Base-by-base conservation (phyloP, 2,888 invertebrate genomes). In the Galerucella calmariensis region DNA sequence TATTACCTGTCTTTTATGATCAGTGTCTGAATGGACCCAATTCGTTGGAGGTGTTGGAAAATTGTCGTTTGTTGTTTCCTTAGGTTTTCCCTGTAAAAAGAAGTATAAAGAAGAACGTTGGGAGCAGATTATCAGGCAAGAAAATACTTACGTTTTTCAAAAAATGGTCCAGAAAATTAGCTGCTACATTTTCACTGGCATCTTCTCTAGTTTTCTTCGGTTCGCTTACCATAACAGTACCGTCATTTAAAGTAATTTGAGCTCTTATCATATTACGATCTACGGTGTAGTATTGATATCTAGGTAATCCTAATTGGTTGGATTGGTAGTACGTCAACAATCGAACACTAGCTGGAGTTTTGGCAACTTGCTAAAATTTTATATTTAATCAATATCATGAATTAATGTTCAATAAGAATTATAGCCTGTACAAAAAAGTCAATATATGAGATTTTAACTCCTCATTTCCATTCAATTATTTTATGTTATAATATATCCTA, bases 121-220 rank as follows among this genome's bases (percentile, higher is more conserved):
- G 8, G 8, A 41, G 35, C 35, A 8, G 8, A 41, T 41, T 1
- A 41, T 41, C 14, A 41, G 2, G 10, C 1, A 53, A 14, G 27
- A 27, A 58, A 14, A 56, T 20, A 56, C 58, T 75, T 74, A 81
- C 81, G 69, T 80, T 80, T 73, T 79, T 80, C 68, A 81, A 75
- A 63, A 85, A 76, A n/a, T 79, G 71, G 27, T 80, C 72, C 27
- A 88, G 79, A 14, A 83, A 87, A 73, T 85, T 84, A 20, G 82
- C 83, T 0, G 90, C 89, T 2, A 87, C 89, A 76, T 83, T 87
- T 78, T 89, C 89, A 6, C 88, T 87, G 1, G 90, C 91, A 76
- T 89, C 87, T 68, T 88, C 88, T 71, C 87, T 87, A 41, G 84
- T 87, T 4, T 79, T 67, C n/a, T 88, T 88, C 46, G 87, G 83